Conservation (phyloP, 1,140 invertebrate species). For the Mamestra configurata region DNA sequence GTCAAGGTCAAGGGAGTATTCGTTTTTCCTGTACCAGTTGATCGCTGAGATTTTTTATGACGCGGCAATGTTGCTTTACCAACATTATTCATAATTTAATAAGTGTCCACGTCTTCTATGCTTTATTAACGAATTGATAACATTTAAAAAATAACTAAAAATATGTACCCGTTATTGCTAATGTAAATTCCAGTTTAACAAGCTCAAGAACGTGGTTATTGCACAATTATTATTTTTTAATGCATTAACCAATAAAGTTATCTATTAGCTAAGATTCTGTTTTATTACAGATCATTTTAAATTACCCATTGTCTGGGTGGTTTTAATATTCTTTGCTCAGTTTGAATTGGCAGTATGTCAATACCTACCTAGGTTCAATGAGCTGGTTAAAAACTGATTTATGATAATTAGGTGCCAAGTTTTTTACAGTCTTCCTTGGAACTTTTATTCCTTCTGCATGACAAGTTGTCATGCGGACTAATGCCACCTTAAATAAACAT, state of each 20-base stretch:
- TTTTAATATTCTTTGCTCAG: not conserved
- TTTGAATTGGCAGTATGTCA: not conserved
- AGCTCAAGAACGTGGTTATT: slow-evolving; percentile 13
- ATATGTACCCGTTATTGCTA: not conserved
- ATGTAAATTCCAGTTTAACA: slow-evolving; percentile 3
- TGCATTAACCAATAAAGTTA: slow-evolving; percentile 8
- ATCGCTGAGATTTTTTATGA: slow-evolving; percentile 41
- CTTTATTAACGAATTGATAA: not conserved
- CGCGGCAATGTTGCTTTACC: slow-evolving; percentile 13
- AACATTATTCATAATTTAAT: slow-evolving; percentile 15
- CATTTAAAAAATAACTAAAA: slow-evolving; percentile 4
- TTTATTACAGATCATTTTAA: not conserved
- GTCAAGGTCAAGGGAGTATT: slow-evolving; percentile 47
- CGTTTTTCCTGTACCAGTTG: slow-evolving; percentile 32
- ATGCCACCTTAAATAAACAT: not conserved
- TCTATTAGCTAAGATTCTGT: not conserved
- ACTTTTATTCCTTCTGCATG: not conserved
- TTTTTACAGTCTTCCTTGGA: not conserved
- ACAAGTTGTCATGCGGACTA: not conserved
- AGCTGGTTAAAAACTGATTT: not conserved
- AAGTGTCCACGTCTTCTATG: too few species aligned
- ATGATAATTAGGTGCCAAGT: slow-evolving; percentile 1
- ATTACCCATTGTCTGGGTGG: not conserved
- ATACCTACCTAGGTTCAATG: not conserved
- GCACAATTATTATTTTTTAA: slow-evolving; percentile 32